Evolutionary conservation across 2,113 vertebrate genomes (phyloP).

Genomic region (Petrocephalus zakoni): DNA sequence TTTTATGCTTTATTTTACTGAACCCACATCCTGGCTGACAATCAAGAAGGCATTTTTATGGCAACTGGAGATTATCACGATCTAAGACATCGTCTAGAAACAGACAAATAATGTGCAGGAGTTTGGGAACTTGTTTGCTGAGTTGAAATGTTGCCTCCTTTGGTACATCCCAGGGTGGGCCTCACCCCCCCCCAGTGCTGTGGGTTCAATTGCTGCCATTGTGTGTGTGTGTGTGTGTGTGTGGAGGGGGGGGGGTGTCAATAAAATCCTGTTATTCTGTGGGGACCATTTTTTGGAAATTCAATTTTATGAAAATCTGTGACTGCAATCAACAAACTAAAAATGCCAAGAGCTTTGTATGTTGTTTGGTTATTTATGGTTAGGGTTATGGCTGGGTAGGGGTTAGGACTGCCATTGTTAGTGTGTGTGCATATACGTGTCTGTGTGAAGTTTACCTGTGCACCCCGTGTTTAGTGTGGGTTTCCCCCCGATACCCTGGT

Average conservation of each 20-base stretch:
- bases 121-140: neutral
- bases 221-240: too few species aligned
- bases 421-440: too few species aligned
- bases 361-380: too few species aligned
- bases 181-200: neutral
- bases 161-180: neutral
- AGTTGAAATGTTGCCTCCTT: neutral
- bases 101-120: neutral
- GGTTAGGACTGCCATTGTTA: too few species aligned
- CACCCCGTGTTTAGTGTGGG: neutral
- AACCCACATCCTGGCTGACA: conserved; percentile 10
- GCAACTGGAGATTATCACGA: neutral
- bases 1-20: conserved; percentile 2
- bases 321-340: too few species aligned
- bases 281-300: too few species aligned
- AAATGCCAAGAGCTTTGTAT: too few species aligned
- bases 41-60: neutral
- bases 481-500: neutral
- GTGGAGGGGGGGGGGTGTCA: too few species aligned
- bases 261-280: too few species aligned
- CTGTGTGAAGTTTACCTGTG: neutral
- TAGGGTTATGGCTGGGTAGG: too few species aligned
- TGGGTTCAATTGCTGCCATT: neutral
- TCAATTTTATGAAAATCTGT: too few species aligned
- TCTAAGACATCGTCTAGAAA: neutral